phyloP scores from a whole-genome alignment of 1,140 invertebrate species.

The Danaus plexippus region DNA sequence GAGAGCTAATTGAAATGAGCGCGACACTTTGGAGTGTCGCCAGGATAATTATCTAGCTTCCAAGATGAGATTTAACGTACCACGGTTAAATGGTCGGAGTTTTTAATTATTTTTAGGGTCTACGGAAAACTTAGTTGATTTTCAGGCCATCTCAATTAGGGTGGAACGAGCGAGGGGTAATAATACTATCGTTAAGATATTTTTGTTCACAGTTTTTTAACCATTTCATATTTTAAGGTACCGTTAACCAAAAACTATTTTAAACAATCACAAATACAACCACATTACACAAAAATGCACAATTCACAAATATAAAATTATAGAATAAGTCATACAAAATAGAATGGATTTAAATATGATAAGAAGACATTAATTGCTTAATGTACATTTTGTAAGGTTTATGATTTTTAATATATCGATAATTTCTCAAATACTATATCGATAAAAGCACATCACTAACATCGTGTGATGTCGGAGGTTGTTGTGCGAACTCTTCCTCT shows the following conservation, averaged over 20 bases:
- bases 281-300: too few relatives aligned
- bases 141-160: constrained; percentile 32
- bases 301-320: too few relatives aligned
- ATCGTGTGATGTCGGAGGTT: constrained; percentile 62
- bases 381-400: too few relatives aligned
- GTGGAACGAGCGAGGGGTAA: constrained; percentile 16
- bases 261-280: too few relatives aligned
- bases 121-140: constrained; percentile 31
- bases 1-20: constrained; percentile 70
- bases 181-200: constrained; percentile 11
- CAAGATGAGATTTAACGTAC: constrained; percentile 67
- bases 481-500: constrained; percentile 47
- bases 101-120: constrained; percentile 59
- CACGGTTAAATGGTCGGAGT: constrained; percentile 58
- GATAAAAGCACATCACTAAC: constrained; percentile 24
- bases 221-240: too few relatives aligned
- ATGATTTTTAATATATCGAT: constrained; percentile 14
- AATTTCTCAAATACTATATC: not conserved
- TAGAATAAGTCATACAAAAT: too few relatives aligned
- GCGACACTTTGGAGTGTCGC: constrained; percentile 68
- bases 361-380: too few relatives aligned
- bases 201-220: too few relatives aligned
- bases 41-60: constrained; percentile 67
- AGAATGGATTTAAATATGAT: too few relatives aligned
- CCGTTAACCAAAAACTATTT: too few relatives aligned